These are phyloP conservation scores for Poeciliopsis occidentalis DNA, from an alignment of 2,113 vertebrate genomes.

Conservation along the genomic window DNA sequence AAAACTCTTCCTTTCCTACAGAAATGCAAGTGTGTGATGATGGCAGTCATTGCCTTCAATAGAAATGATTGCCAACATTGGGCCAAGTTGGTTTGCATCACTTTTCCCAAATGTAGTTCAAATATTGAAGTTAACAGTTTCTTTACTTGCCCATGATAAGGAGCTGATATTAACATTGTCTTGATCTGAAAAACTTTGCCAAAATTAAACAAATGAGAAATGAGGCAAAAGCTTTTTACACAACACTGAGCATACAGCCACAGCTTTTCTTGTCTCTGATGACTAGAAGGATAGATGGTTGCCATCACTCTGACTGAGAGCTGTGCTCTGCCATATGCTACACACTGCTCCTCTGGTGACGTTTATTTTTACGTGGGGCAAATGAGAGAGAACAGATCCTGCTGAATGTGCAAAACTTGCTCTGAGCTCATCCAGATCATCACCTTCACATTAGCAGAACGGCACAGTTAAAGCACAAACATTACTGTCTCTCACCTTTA, in stretches of 20 bases:
- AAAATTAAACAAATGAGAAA: not conserved
- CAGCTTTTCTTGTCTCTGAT: slow-evolving; percentile 32
- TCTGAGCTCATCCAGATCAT: slow-evolving; percentile 30
- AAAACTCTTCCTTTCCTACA: not conserved
- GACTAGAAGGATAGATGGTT: slow-evolving; percentile 55
- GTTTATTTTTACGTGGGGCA: slow-evolving; percentile 21
- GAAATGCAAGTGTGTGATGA: not conserved
- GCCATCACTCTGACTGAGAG: slow-evolving; percentile 56
- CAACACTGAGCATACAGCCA: slow-evolving; percentile 1
- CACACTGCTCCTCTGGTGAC: slow-evolving; percentile 47
- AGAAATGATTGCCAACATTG: too few relatives aligned
- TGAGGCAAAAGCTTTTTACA: slow-evolving; percentile 8
- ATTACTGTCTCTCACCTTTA: slow-evolving; percentile 48
- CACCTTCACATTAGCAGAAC: slow-evolving; percentile 48
- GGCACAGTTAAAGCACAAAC: slow-evolving; percentile 38
- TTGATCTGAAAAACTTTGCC: not conserved
- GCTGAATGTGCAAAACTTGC: slow-evolving; percentile 29
- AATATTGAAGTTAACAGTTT: too few relatives aligned
- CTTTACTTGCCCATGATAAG: too few relatives aligned
- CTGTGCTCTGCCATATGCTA: slow-evolving; percentile 55
- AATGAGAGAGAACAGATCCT: slow-evolving; percentile 5
- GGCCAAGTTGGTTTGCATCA: too few relatives aligned
- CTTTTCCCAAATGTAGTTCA: too few relatives aligned
- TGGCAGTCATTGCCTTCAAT: too few relatives aligned
- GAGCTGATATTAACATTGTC: not conserved